These are phyloP conservation scores for Zaprionus bogoriensis DNA, from an alignment of 2,888 invertebrate species.

Conservation along the genomic window DNA sequence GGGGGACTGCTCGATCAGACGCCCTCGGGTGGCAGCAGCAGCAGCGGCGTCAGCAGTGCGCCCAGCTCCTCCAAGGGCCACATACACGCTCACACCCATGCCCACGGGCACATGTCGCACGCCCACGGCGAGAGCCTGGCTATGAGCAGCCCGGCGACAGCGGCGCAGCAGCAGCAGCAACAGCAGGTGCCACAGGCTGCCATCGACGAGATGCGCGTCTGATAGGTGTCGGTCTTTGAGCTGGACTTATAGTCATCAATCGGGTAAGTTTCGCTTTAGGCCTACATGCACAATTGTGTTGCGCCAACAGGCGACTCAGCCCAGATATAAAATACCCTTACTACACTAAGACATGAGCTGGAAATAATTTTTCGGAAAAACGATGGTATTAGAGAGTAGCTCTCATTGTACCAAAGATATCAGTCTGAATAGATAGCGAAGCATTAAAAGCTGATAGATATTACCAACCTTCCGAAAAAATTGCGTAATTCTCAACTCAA, in stretches of 20 bases:
- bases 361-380: no score
- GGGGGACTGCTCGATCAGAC: slow-evolving; percentile 72
- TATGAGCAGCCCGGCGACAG: slow-evolving; percentile 58
- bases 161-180: slow-evolving; percentile 83
- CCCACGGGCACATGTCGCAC: slow-evolving; percentile 62
- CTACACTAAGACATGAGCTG: no score
- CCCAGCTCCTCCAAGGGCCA: slow-evolving; percentile 83
- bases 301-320: no score
- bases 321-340: no score
- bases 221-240: slow-evolving; percentile 85
- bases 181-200: slow-evolving; percentile 90
- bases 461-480: no score
- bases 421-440: no score
- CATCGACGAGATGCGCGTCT: slow-evolving; percentile 95
- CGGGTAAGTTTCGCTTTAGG: slow-evolving; percentile 74
- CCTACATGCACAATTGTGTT: no score
- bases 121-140: slow-evolving; percentile 67
- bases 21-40: slow-evolving; percentile 81
- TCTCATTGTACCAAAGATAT: no score
- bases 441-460: no score
- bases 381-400: no score
- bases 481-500: no score
- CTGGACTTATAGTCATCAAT: slow-evolving; percentile 83
- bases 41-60: slow-evolving; percentile 80
- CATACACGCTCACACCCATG: slow-evolving; percentile 77